These are phyloP conservation scores for Laodelphax striatellus DNA, from an alignment of 1,140 invertebrate genomes.

Conservation along the genomic window DNA sequence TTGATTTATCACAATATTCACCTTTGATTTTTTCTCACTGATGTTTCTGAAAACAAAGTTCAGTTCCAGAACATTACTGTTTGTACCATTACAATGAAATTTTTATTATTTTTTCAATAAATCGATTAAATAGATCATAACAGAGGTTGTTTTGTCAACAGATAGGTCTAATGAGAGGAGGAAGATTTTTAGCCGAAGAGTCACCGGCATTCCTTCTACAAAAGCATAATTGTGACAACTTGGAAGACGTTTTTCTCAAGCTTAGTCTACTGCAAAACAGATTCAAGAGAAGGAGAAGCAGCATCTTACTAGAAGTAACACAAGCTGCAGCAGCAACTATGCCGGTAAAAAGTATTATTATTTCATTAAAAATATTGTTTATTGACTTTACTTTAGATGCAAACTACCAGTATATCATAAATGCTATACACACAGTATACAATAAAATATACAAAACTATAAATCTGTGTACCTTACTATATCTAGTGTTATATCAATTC, in stretches of 20 bases:
- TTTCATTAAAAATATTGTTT: not conserved
- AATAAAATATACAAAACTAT: no score
- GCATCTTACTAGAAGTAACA: conserved; percentile 57
- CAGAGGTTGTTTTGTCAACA: conserved; percentile 24
- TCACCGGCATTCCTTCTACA: conserved; percentile 39
- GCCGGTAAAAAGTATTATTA: conserved; percentile 18
- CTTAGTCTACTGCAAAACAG: conserved; percentile 60
- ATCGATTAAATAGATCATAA: no score
- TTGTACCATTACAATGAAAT: no score
- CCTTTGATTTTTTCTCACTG: no score
- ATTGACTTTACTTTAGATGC: not conserved
- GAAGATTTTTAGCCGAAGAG: conserved; percentile 46
- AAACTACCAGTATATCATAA: no score
- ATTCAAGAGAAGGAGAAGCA: conserved; percentile 61
- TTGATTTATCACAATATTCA: no score
- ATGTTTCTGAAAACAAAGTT: no score
- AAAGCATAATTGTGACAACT: conserved; percentile 34
- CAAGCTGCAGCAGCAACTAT: conserved; percentile 20
- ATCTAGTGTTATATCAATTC: no score
- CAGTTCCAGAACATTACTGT: no score
- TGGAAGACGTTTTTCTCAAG: conserved; percentile 52
- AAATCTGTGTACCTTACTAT: no score
- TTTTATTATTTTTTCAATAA: no score
- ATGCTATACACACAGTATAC: no score
- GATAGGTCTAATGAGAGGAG: conserved; percentile 51